A percentile compares a stretch with the other conserved stretches of the same genome.
Evolutionary conservation across 2,113 vertebrate genomes (phyloP).

Genomic region (Aix galericulata): DNA sequence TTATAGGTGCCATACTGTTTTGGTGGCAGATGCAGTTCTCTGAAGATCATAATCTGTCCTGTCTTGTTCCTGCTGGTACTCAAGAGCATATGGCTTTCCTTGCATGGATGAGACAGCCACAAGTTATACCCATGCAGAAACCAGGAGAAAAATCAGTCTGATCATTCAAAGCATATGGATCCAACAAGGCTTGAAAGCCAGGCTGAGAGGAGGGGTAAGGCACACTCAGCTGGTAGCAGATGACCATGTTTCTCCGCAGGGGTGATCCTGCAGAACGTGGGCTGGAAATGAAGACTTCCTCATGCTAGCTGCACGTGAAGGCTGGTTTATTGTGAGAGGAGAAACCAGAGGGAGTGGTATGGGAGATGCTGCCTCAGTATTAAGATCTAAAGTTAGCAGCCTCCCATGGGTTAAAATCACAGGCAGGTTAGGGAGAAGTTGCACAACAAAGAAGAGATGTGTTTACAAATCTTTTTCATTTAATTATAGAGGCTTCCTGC

Average conservation of each 20-base stretch:
- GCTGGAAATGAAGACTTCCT: background rate
- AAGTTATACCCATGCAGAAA: background rate
- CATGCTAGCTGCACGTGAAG: background rate
- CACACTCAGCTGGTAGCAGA: accelerated
- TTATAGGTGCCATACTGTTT: background rate
- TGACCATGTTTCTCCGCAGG: background rate
- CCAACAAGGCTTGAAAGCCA: background rate
- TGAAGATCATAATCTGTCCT: background rate
- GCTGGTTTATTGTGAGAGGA: background rate
- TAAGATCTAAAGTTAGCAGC: background rate
- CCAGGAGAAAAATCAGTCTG: background rate
- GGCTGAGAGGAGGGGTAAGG: background rate
- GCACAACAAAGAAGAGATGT: background rate
- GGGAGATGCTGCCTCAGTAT: background rate
- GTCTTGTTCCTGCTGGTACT: background rate
- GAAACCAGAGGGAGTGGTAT: background rate
- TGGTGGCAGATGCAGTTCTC: background rate
- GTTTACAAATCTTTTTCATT: background rate
- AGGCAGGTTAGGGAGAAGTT: background rate
- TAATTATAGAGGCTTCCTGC: background rate
- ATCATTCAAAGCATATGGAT: background rate
- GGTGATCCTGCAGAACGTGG: background rate
- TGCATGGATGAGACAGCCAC: background rate
- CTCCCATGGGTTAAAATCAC: background rate
- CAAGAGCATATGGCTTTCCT: background rate